Evolutionary conservation across 2,888 invertebrate genomes (phyloP).

Genomic region (Anodontia alba): DNA sequence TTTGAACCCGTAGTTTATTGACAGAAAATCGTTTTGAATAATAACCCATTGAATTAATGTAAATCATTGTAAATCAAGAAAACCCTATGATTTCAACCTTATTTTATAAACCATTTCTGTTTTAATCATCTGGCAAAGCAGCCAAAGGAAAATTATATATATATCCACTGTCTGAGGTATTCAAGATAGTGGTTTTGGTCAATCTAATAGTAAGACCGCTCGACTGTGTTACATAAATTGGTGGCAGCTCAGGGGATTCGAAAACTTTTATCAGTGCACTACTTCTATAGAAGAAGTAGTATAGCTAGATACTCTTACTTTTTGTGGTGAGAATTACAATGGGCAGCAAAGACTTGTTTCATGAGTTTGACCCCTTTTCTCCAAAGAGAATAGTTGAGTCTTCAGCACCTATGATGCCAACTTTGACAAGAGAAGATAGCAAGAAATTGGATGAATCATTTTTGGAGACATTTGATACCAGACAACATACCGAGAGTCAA

Average conservation of each 20-base stretch:
- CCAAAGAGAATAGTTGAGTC: not conserved
- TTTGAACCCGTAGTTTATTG: no score
- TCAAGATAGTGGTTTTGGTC: no score
- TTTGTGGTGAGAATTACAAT: not conserved
- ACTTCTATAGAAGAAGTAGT: not conserved
- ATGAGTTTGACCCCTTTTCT: not conserved
- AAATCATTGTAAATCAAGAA: no score
- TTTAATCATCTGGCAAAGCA: no score
- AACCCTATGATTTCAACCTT: no score
- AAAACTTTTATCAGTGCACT: not conserved
- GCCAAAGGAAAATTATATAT: no score
- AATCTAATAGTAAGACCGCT: no score
- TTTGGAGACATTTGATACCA: not conserved
- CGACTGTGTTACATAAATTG: not conserved
- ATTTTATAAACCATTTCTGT: no score
- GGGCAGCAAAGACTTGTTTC: not conserved
- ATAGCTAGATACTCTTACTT: no score
- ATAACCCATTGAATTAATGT: no score
- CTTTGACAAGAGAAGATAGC: not conserved
- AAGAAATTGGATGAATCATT: not conserved
- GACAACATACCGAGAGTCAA: not conserved
- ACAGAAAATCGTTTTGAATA: no score
- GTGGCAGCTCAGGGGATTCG: slow-evolving; percentile 5
- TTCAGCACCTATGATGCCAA: not conserved
- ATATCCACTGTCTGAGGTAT: no score